Evolutionary conservation across 2,113 vertebrate genomes (phyloP).

Genomic region (Kryptolebias marmoratus): DNA sequence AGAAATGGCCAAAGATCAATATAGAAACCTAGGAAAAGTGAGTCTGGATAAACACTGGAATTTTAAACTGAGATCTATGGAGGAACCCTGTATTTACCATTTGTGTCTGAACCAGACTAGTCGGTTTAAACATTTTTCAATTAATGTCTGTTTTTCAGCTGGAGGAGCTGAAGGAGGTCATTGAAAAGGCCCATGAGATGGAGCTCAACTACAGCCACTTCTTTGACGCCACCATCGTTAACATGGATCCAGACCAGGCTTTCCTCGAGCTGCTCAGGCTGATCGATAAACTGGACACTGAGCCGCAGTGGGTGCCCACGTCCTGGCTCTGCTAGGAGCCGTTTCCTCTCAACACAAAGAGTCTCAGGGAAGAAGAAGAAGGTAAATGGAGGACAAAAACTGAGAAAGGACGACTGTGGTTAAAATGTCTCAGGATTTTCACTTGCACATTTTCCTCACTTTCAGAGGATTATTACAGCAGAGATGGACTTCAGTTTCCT

Average conservation of each 20-base stretch:
- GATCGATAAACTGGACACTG: constrained; percentile 94
- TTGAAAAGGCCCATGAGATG: constrained; percentile 96
- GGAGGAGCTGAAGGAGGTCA: constrained; percentile 91
- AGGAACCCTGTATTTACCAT: too few species aligned
- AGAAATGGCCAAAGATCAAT: too few species aligned
- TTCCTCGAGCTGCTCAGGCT: constrained; percentile 89
- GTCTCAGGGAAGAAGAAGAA: constrained; percentile 7
- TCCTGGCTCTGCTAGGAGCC: constrained; percentile 86
- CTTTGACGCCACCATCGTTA: constrained; percentile 91
- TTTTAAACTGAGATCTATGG: too few species aligned
- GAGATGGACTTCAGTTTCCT: constrained; percentile 59
- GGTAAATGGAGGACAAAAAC: not conserved
- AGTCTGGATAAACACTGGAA: too few species aligned
- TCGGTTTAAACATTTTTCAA: not conserved
- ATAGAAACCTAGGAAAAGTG: too few species aligned
- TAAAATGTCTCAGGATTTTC: constrained; percentile 42
- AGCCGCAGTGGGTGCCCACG: constrained; percentile 98
- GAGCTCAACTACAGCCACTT: constrained; percentile 92
- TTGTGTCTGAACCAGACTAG: not conserved
- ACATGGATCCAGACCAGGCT: constrained; percentile 89
- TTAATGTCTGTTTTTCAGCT: constrained; percentile 74
- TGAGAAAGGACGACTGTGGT: constrained; percentile 11
- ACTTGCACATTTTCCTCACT: constrained; percentile 58
- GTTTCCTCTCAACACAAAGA: not conserved
- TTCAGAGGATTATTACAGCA: constrained; percentile 41